A percentile compares a stretch with the other conserved stretches of the same genome.
phyloP scores from a whole-genome alignment of 1,140 invertebrate genomes.

The Drosophila erecta region DNA sequence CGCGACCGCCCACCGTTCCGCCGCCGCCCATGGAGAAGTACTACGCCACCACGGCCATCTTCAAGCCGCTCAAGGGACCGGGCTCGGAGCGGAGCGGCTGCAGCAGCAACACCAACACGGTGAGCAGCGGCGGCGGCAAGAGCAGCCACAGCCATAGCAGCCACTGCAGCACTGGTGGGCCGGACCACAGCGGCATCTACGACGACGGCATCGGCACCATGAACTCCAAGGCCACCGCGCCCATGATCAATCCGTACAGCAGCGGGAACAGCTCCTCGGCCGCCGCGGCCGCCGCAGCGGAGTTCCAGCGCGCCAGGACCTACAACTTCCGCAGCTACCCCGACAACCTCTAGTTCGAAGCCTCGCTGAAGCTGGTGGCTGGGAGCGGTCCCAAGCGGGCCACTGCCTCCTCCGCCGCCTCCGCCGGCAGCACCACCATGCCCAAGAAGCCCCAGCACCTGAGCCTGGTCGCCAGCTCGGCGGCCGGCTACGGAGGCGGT shows the following conservation, averaged over 20 bases:
- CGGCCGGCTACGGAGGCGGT: neutral
- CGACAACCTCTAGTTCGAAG: slow-evolving; percentile 84
- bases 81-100: slow-evolving; percentile 53
- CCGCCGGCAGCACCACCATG: slow-evolving; percentile 56
- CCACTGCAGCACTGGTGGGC: slow-evolving; percentile 57
- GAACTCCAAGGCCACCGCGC: slow-evolving; percentile 80
- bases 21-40: slow-evolving; percentile 91
- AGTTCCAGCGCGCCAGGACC: slow-evolving; percentile 81
- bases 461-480: slow-evolving; percentile 45
- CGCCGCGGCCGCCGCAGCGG: slow-evolving; percentile 62
- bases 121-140: slow-evolving; percentile 67
- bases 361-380: slow-evolving; percentile 71
- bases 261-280: slow-evolving; percentile 52
- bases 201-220: slow-evolving; percentile 82
- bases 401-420: neutral
- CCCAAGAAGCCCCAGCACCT: slow-evolving; percentile 75
- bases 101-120: slow-evolving; percentile 55
- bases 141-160: slow-evolving; percentile 71
- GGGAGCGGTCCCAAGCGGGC: slow-evolving; percentile 11
- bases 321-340: slow-evolving; percentile 84
- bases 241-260: slow-evolving; percentile 82
- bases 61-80: slow-evolving; percentile 80
- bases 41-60: slow-evolving; percentile 88
- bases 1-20: slow-evolving; percentile 87
- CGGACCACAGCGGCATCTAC: slow-evolving; percentile 76